Evolutionary conservation across 2,113 vertebrate genomes (phyloP).

Genomic region (Brachypodius melanocephalos): DNA sequence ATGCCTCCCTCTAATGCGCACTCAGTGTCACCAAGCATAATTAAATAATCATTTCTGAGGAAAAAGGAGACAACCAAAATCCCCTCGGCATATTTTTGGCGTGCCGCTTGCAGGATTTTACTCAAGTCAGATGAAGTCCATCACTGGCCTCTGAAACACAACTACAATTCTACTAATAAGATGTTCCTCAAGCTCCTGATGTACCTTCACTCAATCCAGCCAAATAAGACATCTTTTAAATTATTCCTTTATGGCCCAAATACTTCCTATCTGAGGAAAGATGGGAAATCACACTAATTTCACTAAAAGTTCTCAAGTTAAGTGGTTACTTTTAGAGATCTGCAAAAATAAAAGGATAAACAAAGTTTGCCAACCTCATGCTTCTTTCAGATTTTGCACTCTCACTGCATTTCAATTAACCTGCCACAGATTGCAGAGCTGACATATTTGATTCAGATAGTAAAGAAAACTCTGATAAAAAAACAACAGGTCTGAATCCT

Average conservation of each 20-base stretch:
- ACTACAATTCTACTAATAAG: neutral
- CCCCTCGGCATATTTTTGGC: neutral
- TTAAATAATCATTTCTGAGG: neutral
- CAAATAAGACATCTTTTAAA: neutral
- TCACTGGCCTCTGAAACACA: neutral
- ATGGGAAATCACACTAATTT: neutral
- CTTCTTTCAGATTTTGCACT: conserved; percentile 24
- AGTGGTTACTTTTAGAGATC: neutral
- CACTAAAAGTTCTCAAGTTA: neutral
- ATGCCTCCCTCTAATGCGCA: neutral
- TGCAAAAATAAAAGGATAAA: neutral
- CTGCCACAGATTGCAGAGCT: conserved; percentile 26
- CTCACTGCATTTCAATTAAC: conserved; percentile 43
- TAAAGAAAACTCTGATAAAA: conserved; percentile 24
- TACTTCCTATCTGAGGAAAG: neutral
- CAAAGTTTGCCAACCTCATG: conserved; percentile 24
- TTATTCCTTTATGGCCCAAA: neutral
- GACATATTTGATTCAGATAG: conserved; percentile 18
- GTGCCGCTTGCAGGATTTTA: neutral
- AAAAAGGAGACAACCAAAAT: neutral
- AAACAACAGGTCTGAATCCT: conserved; percentile 14
- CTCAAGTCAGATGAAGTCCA: neutral
- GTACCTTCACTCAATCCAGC: neutral
- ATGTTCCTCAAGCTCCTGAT: neutral
- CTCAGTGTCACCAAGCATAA: neutral